Percentiles rank a stretch among this genome's conserved stretches.
Evolutionary conservation across 2,888 invertebrate species (phyloP).

Genomic region (Phortica okadai): DNA sequence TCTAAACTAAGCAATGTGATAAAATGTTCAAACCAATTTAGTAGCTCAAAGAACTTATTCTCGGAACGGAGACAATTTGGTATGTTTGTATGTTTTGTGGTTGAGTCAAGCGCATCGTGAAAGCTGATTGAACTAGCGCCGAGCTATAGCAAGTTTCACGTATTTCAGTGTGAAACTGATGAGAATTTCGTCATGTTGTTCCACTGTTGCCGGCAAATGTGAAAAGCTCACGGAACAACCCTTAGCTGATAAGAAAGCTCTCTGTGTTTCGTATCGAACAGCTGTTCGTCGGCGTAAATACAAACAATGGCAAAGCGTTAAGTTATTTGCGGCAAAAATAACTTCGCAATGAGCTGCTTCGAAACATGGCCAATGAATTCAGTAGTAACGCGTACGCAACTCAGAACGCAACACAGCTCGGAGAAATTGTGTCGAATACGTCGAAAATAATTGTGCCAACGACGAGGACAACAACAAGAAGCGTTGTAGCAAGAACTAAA

Average conservation of each 20-base stretch:
- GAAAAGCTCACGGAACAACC: conserved; percentile 30
- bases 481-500: neutral
- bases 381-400: conserved; percentile 15
- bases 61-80: no score
- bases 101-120: no score
- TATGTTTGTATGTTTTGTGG: no score
- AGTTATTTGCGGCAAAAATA: conserved; percentile 5
- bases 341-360: neutral
- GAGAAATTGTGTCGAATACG: neutral
- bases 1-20: no score
- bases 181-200: conserved; percentile 45
- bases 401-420: conserved; percentile 7
- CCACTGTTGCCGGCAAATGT: conserved; percentile 32
- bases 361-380: neutral
- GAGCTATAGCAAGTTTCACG: neutral
- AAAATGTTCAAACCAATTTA: no score
- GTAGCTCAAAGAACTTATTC: no score
- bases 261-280: neutral
- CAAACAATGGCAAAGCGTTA: conserved; percentile 3
- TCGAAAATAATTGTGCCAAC: neutral
- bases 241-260: conserved; percentile 37
- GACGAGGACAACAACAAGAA: neutral
- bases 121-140: no score
- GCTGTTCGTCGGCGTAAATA: conserved; percentile 23
- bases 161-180: conserved; percentile 52